Base-by-base conservation (phyloP, 2,888 invertebrate species). In the Rhagophthalmus giganteus region DNA sequence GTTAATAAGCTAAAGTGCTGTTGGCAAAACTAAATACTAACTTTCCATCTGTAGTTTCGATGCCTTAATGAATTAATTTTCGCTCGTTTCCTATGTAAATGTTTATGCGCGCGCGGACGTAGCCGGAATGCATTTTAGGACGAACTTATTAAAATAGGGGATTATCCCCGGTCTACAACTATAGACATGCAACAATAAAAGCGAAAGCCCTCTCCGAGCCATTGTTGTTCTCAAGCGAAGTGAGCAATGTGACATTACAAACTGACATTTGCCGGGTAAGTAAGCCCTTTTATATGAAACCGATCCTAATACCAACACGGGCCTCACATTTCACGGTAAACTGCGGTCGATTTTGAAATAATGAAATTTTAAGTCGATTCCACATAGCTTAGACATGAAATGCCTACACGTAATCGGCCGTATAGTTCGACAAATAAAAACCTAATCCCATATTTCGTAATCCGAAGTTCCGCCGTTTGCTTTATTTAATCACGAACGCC, bases 241-340 rank as follows among this genome's bases (percentile, higher is more conserved):
- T 59, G 59, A 59, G 59, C 59, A 55, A 54, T 54, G 57, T 54
- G 57, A 58, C 57, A 59, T 55, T 59, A 56, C 52, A 55, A 42
- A 33, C 49, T 59, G 59, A 56, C 59, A 56, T 57, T 56, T 59
- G 45, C 40, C 16, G 24, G 45, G 48, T 54, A 47, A 46, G 49
- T 44, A 45, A 54, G 53, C 53, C 44, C 50, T 50, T 58, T 59
- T 59, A 54, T 57, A 32, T 44, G 41, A 39, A 34, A 52, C 56
- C 49, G 51, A 57, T 47, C 49, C 53, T 50, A 49, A 57, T 55
- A 57, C 53, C 35, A 49, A 37, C 47, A 46, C 32, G 49, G 34
- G 53, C 52, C 52, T 46, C 56, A 35, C 45, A 59, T 59, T 59
- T 59, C 59, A 59, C 59, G 56, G 34, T 44, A 38, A 47, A 54